Percentiles rank a stretch among this genome's conserved stretches.
phyloP scores from a whole-genome alignment of 1,140 invertebrate genomes.

The Propsilocerus akamusi region DNA sequence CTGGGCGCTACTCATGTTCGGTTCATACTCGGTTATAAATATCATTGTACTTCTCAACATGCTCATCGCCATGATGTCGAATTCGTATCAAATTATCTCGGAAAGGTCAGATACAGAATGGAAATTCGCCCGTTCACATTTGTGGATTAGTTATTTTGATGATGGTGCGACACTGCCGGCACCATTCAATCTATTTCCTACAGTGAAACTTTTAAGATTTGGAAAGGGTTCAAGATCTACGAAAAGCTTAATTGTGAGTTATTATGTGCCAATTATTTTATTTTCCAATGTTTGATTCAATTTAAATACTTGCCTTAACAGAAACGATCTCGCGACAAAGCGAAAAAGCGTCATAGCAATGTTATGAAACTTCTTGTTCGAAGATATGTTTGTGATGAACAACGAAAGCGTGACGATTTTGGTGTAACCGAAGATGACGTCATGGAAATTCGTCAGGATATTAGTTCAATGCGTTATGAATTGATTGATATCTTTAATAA shows the following conservation, averaged over 20 bases:
- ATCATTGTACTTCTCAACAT: conserved; percentile 85
- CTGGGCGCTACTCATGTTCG: conserved; percentile 74
- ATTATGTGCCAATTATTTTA: neutral
- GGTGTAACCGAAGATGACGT: conserved; percentile 90
- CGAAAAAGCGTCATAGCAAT: conserved; percentile 43
- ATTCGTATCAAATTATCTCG: conserved; percentile 83
- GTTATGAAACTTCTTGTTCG: conserved; percentile 63
- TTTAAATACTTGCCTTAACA: conserved; percentile 14
- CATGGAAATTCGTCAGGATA: conserved; percentile 90
- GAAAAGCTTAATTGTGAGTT: conserved; percentile 39
- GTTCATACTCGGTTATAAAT: conserved; percentile 78
- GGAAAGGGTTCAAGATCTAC: conserved; percentile 27
- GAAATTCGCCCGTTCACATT: conserved; percentile 75
- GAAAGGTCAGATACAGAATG: conserved; percentile 76
- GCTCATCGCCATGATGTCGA: conserved; percentile 94
- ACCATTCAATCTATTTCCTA: conserved; percentile 75
- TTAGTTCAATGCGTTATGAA: conserved; percentile 68
- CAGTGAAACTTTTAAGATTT: conserved; percentile 34
- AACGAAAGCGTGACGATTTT: conserved; percentile 59
- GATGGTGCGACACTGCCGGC: conserved; percentile 69
- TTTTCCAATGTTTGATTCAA: neutral
- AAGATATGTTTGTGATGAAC: conserved; percentile 67
- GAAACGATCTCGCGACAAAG: conserved; percentile 53
- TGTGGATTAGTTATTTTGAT: conserved; percentile 91
- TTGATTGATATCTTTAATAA: conserved; percentile 69